Percentiles rank a stretch among this genome's conserved stretches.
These are phyloP conservation scores for Potamarius usumacintae DNA, from an alignment of 2,113 vertebrate species.

Conservation along the genomic window DNA sequence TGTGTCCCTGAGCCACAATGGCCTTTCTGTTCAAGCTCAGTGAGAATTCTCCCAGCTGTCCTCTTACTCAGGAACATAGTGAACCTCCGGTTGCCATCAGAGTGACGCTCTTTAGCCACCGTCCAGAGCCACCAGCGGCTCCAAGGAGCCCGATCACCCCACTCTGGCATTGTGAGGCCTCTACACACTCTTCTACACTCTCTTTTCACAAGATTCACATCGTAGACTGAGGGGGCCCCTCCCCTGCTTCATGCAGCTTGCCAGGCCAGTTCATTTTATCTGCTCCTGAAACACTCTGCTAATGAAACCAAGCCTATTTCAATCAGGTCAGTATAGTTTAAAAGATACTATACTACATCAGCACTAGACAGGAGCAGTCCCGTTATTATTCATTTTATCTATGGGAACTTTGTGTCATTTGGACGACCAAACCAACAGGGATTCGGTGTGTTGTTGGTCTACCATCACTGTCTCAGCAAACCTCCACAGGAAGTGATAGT, in stretches of 20 bases:
- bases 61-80: conserved; percentile 78
- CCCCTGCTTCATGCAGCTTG: conserved; percentile 10
- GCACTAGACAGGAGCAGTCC: background rate
- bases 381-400: background rate
- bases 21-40: conserved; percentile 77
- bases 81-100: conserved; percentile 83
- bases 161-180: conserved; percentile 74
- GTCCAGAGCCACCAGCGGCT: conserved; percentile 71
- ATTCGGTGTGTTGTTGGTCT: conserved; percentile 41
- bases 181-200: conserved; percentile 65
- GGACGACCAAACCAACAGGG: conserved; percentile 15
- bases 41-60: conserved; percentile 81
- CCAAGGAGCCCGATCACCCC: conserved; percentile 75
- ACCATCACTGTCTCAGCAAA: conserved; percentile 62
- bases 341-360: background rate
- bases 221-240: conserved; percentile 58
- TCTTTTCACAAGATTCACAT: conserved; percentile 71
- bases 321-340: background rate
- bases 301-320: conserved; percentile 3
- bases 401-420: conserved; percentile 18
- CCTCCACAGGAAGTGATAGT: conserved; percentile 41
- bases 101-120: conserved; percentile 75
- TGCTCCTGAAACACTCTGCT: background rate
- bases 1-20: conserved; percentile 74
- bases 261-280: conserved; percentile 10